Evolutionary conservation across 2,888 invertebrate genomes (phyloP).

Genomic region (Synergus japonicus): DNA sequence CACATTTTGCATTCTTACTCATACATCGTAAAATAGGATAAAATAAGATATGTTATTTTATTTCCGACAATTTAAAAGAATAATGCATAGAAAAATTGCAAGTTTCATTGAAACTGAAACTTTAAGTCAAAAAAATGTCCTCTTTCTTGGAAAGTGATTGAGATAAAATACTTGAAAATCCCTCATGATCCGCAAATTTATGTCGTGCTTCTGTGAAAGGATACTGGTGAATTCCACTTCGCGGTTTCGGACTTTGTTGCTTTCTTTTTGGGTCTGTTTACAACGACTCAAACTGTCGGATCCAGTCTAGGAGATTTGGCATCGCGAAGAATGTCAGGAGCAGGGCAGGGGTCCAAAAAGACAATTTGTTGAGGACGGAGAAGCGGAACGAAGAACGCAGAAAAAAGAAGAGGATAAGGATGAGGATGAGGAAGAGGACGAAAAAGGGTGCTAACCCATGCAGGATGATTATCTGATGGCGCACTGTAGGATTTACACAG

Average conservation of each 20-base stretch:
- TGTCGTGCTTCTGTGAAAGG: constrained; percentile 60
- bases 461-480: constrained; percentile 40
- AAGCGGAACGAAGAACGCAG: constrained; percentile 51
- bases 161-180: constrained; percentile 2
- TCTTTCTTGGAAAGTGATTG: no score
- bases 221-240: constrained; percentile 57
- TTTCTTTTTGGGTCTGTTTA: constrained; percentile 49
- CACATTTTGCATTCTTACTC: not conserved
- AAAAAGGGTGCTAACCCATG: constrained; percentile 41
- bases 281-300: constrained; percentile 55
- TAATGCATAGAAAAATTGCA: no score
- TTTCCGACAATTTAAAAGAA: no score
- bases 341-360: constrained; percentile 38
- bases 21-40: not conserved
- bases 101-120: no score
- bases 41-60: no score
- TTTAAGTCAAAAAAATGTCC: no score
- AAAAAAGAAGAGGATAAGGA: constrained; percentile 39
- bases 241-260: constrained; percentile 44
- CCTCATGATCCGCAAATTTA: constrained; percentile 53
- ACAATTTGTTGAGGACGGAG: constrained; percentile 23
- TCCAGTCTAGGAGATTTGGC: constrained; percentile 53
- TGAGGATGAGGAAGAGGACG: constrained; percentile 21
- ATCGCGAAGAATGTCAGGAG: constrained; percentile 49
- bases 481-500: constrained; percentile 39